phyloP scores from a whole-genome alignment of 2,888 invertebrate genomes.

The Amphipoea lucens region DNA sequence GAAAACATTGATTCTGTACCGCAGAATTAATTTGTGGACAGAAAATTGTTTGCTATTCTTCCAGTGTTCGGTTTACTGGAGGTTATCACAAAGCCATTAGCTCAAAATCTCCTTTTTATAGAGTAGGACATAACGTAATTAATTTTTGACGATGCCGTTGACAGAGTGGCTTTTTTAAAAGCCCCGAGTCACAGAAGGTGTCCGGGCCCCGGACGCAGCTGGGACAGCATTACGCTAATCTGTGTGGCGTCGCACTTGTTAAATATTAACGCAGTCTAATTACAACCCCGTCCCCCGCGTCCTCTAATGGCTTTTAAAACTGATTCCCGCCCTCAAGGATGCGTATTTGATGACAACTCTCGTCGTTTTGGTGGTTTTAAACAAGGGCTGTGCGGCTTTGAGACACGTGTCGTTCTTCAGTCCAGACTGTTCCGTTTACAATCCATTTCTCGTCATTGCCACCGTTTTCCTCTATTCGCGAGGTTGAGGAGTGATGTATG shows the following conservation, averaged over 20 bases:
- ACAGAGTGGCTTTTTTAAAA: constrained; percentile 87
- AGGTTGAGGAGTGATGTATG: constrained; percentile 23
- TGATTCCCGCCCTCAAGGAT: constrained; percentile 89
- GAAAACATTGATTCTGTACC: constrained; percentile 68
- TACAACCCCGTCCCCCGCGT: constrained; percentile 81
- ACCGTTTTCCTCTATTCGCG: neutral
- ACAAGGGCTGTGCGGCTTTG: constrained; percentile 68
- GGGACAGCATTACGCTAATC: constrained; percentile 85
- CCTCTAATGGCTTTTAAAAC: constrained; percentile 90
- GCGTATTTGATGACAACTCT: constrained; percentile 90
- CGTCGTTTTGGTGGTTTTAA: constrained; percentile 77
- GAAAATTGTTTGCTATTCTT: constrained; percentile 31
- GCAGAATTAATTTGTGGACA: constrained; percentile 24
- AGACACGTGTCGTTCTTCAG: constrained; percentile 63
- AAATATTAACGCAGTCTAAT: constrained; percentile 90
- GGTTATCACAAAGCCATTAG: constrained; percentile 81
- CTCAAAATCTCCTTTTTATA: constrained; percentile 75
- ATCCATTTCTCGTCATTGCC: constrained; percentile 47
- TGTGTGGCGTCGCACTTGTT: constrained; percentile 87
- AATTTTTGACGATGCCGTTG: constrained; percentile 85
- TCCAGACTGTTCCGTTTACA: constrained; percentile 36
- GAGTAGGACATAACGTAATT: constrained; percentile 79
- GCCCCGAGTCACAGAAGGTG: constrained; percentile 81
- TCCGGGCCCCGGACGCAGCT: constrained; percentile 84
- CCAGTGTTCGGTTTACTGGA: constrained; percentile 20